Conservation (phyloP, 1,140 invertebrate genomes). For the Macrotrachela quadricornifera region DNA sequence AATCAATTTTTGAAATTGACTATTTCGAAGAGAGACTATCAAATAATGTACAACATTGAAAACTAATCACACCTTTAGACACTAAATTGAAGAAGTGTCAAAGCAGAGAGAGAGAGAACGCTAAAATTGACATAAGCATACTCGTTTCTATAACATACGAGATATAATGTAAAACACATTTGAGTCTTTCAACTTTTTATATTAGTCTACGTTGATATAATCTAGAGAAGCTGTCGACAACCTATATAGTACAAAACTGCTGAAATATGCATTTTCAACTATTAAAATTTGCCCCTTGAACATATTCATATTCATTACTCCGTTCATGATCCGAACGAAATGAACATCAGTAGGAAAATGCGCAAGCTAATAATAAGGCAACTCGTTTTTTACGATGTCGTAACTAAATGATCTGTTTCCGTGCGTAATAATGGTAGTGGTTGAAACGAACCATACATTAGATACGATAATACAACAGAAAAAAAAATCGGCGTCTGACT, state of each 20-base stretch:
- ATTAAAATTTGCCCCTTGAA: too few species aligned
- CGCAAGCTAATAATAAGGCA: constrained; percentile 66
- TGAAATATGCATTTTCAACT: too few species aligned
- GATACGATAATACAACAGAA: too few species aligned
- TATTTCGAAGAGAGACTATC: too few species aligned
- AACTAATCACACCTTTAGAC: constrained; percentile 54
- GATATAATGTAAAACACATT: constrained; percentile 71
- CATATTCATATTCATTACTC: constrained; percentile 10
- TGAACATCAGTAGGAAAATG: constrained; percentile 85
- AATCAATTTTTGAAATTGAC: too few species aligned
- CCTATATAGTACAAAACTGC: constrained; percentile 35
- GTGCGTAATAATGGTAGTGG: too few species aligned
- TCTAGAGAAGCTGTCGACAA: neutral
- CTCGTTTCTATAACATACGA: constrained; percentile 41
- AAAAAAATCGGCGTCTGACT: too few species aligned
- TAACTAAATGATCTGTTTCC: constrained; percentile 24
- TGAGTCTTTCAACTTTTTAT: constrained; percentile 47
- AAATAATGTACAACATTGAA: neutral
- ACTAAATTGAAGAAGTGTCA: constrained; percentile 21
- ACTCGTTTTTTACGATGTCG: constrained; percentile 62
- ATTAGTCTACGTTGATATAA: too few species aligned
- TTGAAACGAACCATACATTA: too few species aligned
- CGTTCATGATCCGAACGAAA: constrained; percentile 39
- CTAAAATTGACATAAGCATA: too few species aligned
- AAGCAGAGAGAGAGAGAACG: too few species aligned